Conservation (phyloP, 2,113 vertebrate species). For the Sinocyclocheilus anophthalmus region DNA sequence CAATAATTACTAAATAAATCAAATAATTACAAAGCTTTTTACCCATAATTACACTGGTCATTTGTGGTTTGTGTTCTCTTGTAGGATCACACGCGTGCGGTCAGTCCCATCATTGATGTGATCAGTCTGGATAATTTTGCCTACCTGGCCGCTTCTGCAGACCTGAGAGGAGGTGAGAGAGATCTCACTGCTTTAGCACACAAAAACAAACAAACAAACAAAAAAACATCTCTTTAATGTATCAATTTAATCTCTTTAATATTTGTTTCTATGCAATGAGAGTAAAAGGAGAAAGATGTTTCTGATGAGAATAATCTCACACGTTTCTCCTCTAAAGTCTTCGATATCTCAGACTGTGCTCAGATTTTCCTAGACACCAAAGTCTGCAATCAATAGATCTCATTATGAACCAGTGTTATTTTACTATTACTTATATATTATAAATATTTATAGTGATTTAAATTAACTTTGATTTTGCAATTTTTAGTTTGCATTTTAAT, state of each 20-base stretch:
- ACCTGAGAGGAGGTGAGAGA: constrained; percentile 93
- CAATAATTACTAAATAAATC: background rate
- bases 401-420: background rate
- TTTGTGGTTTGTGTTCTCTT: constrained; percentile 1
- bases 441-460: background rate
- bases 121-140: constrained; percentile 99
- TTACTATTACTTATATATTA: background rate
- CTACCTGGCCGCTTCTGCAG: constrained; percentile 95
- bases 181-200: background rate
- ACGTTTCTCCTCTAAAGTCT: background rate
- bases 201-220: too few relatives aligned
- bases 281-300: background rate
- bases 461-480: background rate
- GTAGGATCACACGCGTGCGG: constrained; percentile 93
- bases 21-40: background rate
- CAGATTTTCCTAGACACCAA: background rate
- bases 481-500: background rate
- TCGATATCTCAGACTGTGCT: background rate
- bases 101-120: constrained; percentile 98
- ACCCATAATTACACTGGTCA: background rate
- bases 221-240: background rate
- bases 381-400: background rate
- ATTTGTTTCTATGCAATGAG: background rate
- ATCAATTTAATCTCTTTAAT: background rate
- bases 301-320: background rate